Base-by-base conservation (phyloP, 2,888 invertebrate genomes). In the Junonia oenone region DNA sequence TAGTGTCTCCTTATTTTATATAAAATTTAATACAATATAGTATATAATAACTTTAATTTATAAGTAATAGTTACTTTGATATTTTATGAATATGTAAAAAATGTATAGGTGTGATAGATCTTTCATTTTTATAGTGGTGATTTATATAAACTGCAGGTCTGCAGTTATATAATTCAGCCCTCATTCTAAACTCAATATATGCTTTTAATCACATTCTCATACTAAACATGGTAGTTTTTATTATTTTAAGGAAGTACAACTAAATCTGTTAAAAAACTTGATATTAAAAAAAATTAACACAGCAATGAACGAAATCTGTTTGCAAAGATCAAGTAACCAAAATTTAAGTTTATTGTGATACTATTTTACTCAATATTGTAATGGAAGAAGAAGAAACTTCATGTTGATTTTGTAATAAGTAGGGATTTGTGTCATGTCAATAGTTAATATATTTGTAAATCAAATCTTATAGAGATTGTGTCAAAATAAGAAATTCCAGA, bases 51-150 rank as follows among this genome's bases (percentile, higher is more conserved):
- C 72, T 74, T 62, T 60, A 81, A 83, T 76, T 78, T 76, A 72
- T 84, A 86, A 85, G 82, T 83, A 79, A 83, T 76, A 68, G 78
- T 82, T 83, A 73, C 67, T 79, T 79, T 81, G 75, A 73, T 78
- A 76, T 70, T 59, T 66, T 70, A 60, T 70, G 70, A 73, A 76
- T 73, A 78, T 88, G 82, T 87, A 83, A 79, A 87, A 83, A 85
- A 81, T 87, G 81, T 85, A 82, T 81, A 84, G 76, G 73, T 69
- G 69, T 77, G 71, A 74, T 73, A 68, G 62, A 63, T 65, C 62
- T 61, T 66, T 70, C 67, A 69, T 64, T 59, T 57, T 62, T 66
- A 68, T 62, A 75, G 71, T 69, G 66, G 66, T 68, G 68, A 66
- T 68, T 76, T 74, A 69, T 75, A 76, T 77, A 71, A 69, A 71